Evolutionary conservation across 2,797 vertebrate species (phyloP), one percentile per base, ranked within the genome.

Genomic region (Cynopterus sphinx): DNA sequence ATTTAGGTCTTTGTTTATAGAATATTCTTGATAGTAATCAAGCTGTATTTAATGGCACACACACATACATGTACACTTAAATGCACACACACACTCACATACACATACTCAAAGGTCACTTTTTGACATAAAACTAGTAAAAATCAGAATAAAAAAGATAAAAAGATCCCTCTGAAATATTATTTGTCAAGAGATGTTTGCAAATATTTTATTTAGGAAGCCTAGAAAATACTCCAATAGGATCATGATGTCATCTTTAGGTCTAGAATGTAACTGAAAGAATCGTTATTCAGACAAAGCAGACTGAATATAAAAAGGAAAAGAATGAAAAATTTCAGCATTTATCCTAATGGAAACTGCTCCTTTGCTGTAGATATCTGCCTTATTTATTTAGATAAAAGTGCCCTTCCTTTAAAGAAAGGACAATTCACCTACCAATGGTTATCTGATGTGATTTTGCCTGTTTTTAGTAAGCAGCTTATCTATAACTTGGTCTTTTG

Each of bases 81-180:
- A 31, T 15, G 78, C 39, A 22, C n/a, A 57, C 2, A 53, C 11
- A 81, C 9, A 57, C n/a, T 67, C 1, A 6, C 12, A 39, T 9
- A 73, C 3, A 84, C 2, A 31, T 15, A 70, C 57, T 36, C 21
- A 89, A 68, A 71, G 33, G 16, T 33, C 41, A 55, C 15, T 82
- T 75, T 91, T 31, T 90, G 16, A 81, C 17, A 36, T 55, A 15
- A 90, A 93, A 57, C 13, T 59, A 43, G 4, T 46, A 61, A 68
- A 82, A 68, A 49, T 82, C 8, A 91, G 43, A 73, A 94, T 85
- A 51, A 93, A 28, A 67, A 89, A 78, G 85, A n/a, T 26, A 65
- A 92, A n/a, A 71, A 17, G 1, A 68, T 6, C 9, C 1, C 13
- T 43, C 31, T 68, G 16, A 49, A 74, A 93, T 71, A 41, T 53